Conservation (phyloP, 2,888 invertebrate species). For the Hylaea fasciaria region DNA sequence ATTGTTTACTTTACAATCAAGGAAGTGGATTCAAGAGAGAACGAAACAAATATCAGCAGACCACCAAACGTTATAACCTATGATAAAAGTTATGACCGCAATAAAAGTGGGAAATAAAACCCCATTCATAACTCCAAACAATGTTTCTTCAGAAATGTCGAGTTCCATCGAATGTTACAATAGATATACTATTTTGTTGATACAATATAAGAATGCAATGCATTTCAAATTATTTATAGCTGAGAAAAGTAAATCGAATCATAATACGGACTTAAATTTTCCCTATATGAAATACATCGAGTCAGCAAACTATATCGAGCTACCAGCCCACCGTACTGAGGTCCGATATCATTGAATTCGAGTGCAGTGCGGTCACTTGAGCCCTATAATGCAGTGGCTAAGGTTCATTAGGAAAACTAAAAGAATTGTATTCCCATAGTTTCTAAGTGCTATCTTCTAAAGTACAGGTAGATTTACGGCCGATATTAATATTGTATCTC, state of each 20-base stretch:
- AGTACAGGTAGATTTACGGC: too few species aligned
- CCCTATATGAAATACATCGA: slow-evolving; percentile 1
- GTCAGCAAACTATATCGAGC: slow-evolving; percentile 9
- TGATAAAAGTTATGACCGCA: slow-evolving; percentile 25
- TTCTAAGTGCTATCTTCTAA: too few species aligned
- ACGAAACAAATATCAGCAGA: slow-evolving; percentile 3
- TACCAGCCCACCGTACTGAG: background rate
- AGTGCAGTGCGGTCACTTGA: slow-evolving; percentile 19
- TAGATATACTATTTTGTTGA: too few species aligned
- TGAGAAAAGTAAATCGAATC: background rate
- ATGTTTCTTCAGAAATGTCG: slow-evolving; percentile 9
- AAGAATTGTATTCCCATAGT: background rate
- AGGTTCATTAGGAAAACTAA: background rate
- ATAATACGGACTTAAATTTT: slow-evolving; percentile 1
- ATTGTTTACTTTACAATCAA: background rate
- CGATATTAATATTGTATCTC: too few species aligned
- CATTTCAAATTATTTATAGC: too few species aligned
- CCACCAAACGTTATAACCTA: slow-evolving; percentile 20
- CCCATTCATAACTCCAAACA: slow-evolving; percentile 23
- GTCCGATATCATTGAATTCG: slow-evolving; percentile 17
- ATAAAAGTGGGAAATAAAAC: slow-evolving; percentile 25
- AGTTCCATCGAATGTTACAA: background rate
- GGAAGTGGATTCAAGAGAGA: background rate
- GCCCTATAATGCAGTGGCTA: background rate
- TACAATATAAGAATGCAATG: too few species aligned